Evolutionary conservation across 2,888 invertebrate species (phyloP), one percentile per base, ranked within the genome.

Genomic region (Sclerodermus sp.): DNA sequence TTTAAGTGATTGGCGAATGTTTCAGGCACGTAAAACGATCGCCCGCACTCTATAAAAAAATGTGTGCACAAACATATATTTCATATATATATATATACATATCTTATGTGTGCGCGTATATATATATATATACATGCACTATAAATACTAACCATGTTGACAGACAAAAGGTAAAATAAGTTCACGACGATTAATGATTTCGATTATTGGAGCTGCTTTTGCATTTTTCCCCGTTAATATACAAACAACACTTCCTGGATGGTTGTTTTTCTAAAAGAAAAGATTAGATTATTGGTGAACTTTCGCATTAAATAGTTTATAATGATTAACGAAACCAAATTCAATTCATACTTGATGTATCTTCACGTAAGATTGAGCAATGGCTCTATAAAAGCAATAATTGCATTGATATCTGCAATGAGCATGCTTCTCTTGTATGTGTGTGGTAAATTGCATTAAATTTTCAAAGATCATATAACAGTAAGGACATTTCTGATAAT

Each of bases 331-430:
- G 15, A 38, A 32, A 15, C 41, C 45, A 14, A 39, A 50, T 51
- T 60, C 56, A 16, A 49, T 49, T 23, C 49, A 53, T 61, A 78
- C 79, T 68, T 84, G 82, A 72, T 90, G 89, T 4, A 84, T 77
- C 14, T 82, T 79, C 0, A 89, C 85, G 42, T 86, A 82, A 47
- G 84, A 83, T 42, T 82, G 81, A 0, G 82, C 79, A 1, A 82
- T 77, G 0, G 86, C 85, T 42, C 89, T 79, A 71, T 89, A 90
- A 64, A 89, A 85, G 67, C 90, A 90, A 58, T 83, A 81, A 2
- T 78, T 79, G 64, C 90, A 90, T 29, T 84, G 84, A 63, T 78
- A 88, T 23, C 80, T 79, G 63, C 88, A 86, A 46, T 80, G 77
- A 0, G 81, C 82, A 64, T 90, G 90, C 31, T 79, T 79, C 18